A percentile compares a stretch with the other conserved stretches of the same genome.
Conservation (phyloP, 1,140 invertebrate genomes). For the Temnothorax longispinosus region DNA sequence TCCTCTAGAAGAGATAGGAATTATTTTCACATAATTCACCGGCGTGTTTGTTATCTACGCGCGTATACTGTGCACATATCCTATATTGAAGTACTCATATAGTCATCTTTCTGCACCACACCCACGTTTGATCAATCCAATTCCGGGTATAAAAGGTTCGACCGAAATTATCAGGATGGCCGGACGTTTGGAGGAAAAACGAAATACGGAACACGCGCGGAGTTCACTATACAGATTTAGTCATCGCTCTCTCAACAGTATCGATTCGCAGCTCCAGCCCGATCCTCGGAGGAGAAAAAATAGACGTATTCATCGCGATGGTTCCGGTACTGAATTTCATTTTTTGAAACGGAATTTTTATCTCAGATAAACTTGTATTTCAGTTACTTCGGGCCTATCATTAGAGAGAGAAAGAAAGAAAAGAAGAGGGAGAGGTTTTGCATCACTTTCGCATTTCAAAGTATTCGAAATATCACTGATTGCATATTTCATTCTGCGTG, state of each 20-base stretch:
- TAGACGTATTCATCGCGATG: background rate
- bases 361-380: background rate
- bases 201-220: constrained; percentile 36
- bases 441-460: background rate
- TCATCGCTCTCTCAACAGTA: constrained; percentile 69
- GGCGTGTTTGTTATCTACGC: constrained; percentile 34
- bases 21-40: constrained; percentile 8
- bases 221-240: constrained; percentile 58
- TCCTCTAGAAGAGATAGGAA: background rate
- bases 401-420: background rate
- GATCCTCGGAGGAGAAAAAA: constrained; percentile 21
- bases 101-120: constrained; percentile 56
- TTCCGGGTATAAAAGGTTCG: constrained; percentile 67
- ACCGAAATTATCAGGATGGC: constrained; percentile 67
- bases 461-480: background rate
- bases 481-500: background rate
- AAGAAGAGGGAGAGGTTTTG: background rate
- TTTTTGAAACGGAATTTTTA: background rate
- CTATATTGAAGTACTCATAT: constrained; percentile 2
- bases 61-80: constrained; percentile 4
- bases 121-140: constrained; percentile 67
- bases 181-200: constrained; percentile 61
- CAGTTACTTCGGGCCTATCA: background rate
- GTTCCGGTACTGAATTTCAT: background rate
- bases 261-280: constrained; percentile 36